Evolutionary conservation across 2,888 invertebrate species (phyloP).

Genomic region (Belgica antarctica): DNA sequence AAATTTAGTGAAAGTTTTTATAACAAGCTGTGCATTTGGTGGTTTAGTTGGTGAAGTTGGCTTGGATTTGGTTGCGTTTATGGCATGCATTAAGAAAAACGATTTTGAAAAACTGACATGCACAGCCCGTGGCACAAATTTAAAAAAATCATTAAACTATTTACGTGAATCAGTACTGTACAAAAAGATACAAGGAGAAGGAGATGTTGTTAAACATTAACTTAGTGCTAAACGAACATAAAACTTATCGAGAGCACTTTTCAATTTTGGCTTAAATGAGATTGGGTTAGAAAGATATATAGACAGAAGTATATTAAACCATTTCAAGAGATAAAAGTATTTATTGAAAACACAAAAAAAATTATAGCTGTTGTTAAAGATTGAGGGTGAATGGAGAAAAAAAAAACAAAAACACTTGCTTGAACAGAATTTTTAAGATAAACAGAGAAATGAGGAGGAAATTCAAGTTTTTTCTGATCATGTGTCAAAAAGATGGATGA

Average conservation of each 20-base stretch:
- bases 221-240: neutral
- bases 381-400: conserved; percentile 5
- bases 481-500: too few species aligned
- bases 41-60: too few species aligned
- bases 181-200: neutral
- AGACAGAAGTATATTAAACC: neutral
- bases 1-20: too few species aligned
- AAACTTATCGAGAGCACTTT: neutral
- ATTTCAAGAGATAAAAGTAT: neutral
- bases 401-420: neutral
- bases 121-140: too few species aligned
- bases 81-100: neutral
- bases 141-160: neutral
- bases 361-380: conserved; percentile 13
- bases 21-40: too few species aligned
- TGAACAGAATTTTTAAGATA: too few species aligned
- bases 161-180: too few species aligned
- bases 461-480: neutral
- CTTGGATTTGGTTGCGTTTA: too few species aligned
- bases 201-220: neutral
- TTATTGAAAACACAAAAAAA: neutral
- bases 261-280: conserved; percentile 2
- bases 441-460: too few species aligned
- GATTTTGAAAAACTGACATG: neutral
- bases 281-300: too few species aligned